Evolutionary conservation across 2,113 vertebrate species (phyloP).

Genomic region (Cyprinus carpio): DNA sequence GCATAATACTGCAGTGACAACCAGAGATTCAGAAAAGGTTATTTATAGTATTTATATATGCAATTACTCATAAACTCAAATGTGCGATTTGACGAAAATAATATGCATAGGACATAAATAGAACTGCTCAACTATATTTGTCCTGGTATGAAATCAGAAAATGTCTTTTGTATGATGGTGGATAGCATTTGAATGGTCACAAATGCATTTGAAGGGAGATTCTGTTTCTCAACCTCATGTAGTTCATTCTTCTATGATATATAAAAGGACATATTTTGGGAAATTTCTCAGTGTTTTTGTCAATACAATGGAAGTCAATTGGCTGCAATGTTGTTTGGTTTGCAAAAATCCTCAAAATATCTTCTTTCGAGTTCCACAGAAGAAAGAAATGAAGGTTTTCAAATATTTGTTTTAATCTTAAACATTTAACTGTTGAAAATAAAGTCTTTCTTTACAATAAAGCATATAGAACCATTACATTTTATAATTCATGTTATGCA

Average conservation of each 20-base stretch:
- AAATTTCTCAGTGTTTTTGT: not conserved
- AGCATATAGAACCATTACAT: too few species aligned
- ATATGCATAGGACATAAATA: not conserved
- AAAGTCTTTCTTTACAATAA: too few species aligned
- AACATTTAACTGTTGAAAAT: too few species aligned
- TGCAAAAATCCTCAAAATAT: not conserved
- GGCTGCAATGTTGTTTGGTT: not conserved
- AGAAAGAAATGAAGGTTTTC: not conserved
- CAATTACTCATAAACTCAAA: not conserved
- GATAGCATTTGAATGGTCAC: not conserved
- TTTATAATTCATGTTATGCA: not conserved
- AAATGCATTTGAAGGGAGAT: not conserved
- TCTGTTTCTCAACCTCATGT: not conserved
- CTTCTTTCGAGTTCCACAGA: not conserved
- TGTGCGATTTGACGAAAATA: not conserved
- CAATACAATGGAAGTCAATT: not conserved
- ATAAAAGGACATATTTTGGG: not conserved
- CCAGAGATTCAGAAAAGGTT: not conserved
- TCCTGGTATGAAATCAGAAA: not conserved
- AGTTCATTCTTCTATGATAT: not conserved
- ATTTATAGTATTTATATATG: slow-evolving; percentile 4
- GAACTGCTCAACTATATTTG: not conserved
- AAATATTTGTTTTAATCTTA: not conserved
- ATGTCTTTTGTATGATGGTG: not conserved
- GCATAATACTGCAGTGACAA: not conserved